Percentiles rank a stretch among this genome's conserved stretches.
phyloP scores from a whole-genome alignment of 2,797 vertebrate genomes.

The Rhabdomys pumilio region DNA sequence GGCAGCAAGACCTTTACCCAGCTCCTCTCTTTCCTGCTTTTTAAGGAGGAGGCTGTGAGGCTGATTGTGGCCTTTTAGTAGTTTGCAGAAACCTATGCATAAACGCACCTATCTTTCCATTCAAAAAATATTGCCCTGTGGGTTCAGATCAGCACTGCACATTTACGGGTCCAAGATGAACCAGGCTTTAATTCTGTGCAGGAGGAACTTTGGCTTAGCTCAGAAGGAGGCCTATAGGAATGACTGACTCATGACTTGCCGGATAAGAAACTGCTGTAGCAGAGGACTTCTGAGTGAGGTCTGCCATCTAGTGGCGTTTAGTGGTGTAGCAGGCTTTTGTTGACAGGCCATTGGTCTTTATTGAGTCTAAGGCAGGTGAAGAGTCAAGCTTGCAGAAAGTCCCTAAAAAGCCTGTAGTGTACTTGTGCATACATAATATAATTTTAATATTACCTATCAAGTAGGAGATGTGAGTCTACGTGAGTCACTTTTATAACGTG shows the following conservation, averaged over 20 bases:
- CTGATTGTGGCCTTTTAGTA: constrained; percentile 46
- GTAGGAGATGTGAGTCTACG: not conserved
- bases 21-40: not conserved
- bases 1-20: too few relatives aligned
- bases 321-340: not conserved
- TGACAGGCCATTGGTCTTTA: not conserved
- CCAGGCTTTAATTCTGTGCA: constrained; percentile 23
- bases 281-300: constrained; percentile 34
- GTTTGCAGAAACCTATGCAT: constrained; percentile 31
- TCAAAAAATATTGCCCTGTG: constrained; percentile 36
- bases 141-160: not conserved
- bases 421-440: not conserved
- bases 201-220: not conserved
- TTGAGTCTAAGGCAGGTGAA: not conserved
- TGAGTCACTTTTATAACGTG: too few relatives aligned
- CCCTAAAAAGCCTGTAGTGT: constrained; percentile 31
- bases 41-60: not conserved
- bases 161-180: not conserved
- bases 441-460: constrained; percentile 11
- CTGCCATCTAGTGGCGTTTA: constrained; percentile 71
- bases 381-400: constrained; percentile 16
- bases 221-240: not conserved
- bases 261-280: not conserved
- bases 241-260: not conserved
- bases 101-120: not conserved